Percentiles rank a stretch among this genome's conserved stretches.
phyloP scores from a whole-genome alignment of 2,797 vertebrate species.

The Tenualosa thibaudeaui region DNA sequence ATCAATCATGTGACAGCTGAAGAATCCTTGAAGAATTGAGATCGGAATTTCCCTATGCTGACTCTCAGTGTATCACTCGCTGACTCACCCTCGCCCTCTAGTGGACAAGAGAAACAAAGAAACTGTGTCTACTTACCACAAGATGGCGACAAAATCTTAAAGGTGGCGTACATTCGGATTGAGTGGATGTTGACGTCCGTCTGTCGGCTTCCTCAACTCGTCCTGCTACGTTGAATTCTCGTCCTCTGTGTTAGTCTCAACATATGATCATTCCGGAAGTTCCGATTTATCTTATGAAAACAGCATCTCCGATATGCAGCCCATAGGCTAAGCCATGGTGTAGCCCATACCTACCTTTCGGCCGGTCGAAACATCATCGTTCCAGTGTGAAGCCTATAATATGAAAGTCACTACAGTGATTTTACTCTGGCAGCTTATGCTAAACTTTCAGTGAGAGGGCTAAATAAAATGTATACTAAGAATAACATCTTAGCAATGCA shows the following conservation, averaged over 20 bases:
- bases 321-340: too few relatives aligned
- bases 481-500: background rate
- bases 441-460: background rate
- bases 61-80: background rate
- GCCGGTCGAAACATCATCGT: too few relatives aligned
- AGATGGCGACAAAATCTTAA: constrained; percentile 57
- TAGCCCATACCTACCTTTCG: too few relatives aligned
- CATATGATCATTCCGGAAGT: too few relatives aligned
- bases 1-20: background rate
- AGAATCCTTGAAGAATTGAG: background rate
- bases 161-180: background rate
- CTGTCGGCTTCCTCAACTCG: background rate
- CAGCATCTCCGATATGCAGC: too few relatives aligned
- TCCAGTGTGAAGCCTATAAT: too few relatives aligned
- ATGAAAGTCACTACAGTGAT: background rate
- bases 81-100: background rate
- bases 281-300: too few relatives aligned
- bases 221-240: too few relatives aligned
- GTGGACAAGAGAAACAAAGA: background rate
- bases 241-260: too few relatives aligned
- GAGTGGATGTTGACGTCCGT: background rate
- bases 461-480: background rate
- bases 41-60: background rate
- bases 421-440: background rate
- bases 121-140: constrained; percentile 36